A percentile compares a stretch with the other conserved stretches of the same genome.
Evolutionary conservation across 2,113 vertebrate genomes (phyloP).

Genomic region (Apus apus): DNA sequence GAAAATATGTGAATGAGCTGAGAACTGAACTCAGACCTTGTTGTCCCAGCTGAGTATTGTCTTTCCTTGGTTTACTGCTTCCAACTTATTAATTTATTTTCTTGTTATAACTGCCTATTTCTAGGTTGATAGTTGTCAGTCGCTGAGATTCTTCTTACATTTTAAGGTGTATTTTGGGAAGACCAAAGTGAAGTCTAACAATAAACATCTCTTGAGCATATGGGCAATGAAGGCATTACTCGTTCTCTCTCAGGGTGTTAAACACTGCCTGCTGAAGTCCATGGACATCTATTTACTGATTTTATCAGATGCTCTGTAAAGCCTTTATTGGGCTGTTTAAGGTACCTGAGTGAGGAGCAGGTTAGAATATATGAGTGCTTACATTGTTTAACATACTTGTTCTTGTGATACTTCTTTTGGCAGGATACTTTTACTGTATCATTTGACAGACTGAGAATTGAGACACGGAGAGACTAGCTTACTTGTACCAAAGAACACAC

Average conservation of each 20-base stretch:
- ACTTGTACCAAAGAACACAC: neutral
- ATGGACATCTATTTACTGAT: neutral
- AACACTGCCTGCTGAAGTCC: neutral
- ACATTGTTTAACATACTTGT: neutral
- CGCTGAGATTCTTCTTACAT: neutral
- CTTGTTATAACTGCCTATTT: neutral
- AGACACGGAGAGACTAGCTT: neutral
- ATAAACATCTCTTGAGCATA: neutral
- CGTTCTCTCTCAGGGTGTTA: neutral
- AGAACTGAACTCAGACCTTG: neutral
- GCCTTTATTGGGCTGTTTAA: neutral
- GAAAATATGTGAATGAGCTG: constrained; percentile 18
- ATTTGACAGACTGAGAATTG: neutral
- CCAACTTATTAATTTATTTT: neutral
- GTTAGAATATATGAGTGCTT: neutral
- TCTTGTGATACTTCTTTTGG: neutral
- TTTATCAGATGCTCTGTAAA: neutral
- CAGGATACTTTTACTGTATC: neutral
- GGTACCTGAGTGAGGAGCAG: neutral
- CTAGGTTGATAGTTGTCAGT: neutral
- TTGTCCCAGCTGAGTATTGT: neutral
- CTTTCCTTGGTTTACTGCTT: neutral
- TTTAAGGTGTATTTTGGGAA: neutral
- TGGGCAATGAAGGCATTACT: neutral
- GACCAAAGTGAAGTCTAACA: neutral